Conservation (phyloP, 2,888 invertebrate genomes). For the Dimorphilus gyrociliatus region DNA sequence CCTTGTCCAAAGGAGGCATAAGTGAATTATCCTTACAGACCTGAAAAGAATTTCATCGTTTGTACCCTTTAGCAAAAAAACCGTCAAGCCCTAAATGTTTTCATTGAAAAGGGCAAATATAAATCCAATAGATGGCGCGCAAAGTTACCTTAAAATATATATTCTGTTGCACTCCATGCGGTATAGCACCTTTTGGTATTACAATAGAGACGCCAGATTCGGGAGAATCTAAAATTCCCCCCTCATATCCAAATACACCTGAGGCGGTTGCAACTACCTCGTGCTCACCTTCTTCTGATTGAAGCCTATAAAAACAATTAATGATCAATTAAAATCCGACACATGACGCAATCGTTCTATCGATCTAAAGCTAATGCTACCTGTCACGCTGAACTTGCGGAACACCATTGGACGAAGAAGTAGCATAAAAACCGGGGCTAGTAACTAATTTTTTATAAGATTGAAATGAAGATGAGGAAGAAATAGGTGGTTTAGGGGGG, state of each 20-base stretch:
- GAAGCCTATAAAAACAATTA: too few relatives aligned
- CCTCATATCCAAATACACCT: constrained; percentile 31
- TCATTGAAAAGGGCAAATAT: constrained; percentile 1
- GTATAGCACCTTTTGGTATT: constrained; percentile 72
- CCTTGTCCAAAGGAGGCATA: constrained; percentile 66
- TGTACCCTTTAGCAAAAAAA: too few relatives aligned
- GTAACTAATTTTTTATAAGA: too few relatives aligned
- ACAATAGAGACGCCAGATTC: constrained; percentile 72
- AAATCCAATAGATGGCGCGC: constrained; percentile 4
- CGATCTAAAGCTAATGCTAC: too few relatives aligned
- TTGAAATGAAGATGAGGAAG: too few relatives aligned
- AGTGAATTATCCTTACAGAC: constrained; percentile 50
- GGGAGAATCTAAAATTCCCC: constrained; percentile 65
- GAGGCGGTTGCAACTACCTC: constrained; percentile 33
- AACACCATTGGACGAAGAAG: too few relatives aligned
- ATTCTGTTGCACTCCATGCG: constrained; percentile 64
- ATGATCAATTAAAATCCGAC: too few relatives aligned
- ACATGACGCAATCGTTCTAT: too few relatives aligned
- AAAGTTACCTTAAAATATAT: constrained; percentile 67
- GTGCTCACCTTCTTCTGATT: constrained; percentile 21
- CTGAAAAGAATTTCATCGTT: neutral
- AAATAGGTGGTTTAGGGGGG: too few relatives aligned
- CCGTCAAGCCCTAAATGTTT: too few relatives aligned
- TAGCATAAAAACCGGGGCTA: too few relatives aligned
- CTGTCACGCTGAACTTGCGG: too few relatives aligned